phyloP scores from a whole-genome alignment of 2,113 vertebrate species.

The Chunga burmeisteri region DNA sequence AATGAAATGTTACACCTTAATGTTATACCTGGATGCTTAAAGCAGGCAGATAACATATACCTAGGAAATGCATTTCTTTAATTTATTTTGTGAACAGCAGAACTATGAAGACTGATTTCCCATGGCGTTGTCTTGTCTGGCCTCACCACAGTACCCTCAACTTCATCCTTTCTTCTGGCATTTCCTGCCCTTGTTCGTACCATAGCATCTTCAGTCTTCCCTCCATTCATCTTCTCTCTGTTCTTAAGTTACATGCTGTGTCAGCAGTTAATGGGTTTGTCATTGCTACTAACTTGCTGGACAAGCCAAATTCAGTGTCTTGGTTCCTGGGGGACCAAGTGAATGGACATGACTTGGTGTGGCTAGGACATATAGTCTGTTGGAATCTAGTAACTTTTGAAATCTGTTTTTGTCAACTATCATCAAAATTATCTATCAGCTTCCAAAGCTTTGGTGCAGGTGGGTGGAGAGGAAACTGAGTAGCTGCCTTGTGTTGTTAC shows the following conservation, averaged over 20 bases:
- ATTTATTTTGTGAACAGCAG: not conserved
- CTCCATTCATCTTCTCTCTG: not conserved
- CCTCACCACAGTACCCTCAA: not conserved
- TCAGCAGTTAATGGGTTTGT: not conserved
- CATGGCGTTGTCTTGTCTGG: not conserved
- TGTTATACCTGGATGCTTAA: not conserved
- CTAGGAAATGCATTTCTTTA: not conserved
- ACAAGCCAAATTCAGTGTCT: not conserved
- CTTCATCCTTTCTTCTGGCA: not conserved
- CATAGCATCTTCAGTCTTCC: not conserved
- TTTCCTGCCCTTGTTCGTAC: not conserved
- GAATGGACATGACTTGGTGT: not conserved
- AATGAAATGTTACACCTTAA: not conserved
- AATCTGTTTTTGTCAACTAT: not conserved
- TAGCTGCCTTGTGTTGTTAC: not conserved
- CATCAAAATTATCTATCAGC: not conserved
- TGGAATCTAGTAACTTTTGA: not conserved
- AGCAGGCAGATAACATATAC: not conserved
- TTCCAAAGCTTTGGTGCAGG: not conserved
- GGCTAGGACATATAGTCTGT: not conserved
- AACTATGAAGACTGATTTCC: not conserved
- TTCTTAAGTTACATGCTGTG: not conserved
- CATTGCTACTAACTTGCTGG: not conserved
- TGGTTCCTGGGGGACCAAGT: rapidly evolving
- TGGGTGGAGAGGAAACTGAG: not conserved